Base-by-base conservation (phyloP, 2,797 vertebrate species). In the Pagetopsis macropterus region DNA sequence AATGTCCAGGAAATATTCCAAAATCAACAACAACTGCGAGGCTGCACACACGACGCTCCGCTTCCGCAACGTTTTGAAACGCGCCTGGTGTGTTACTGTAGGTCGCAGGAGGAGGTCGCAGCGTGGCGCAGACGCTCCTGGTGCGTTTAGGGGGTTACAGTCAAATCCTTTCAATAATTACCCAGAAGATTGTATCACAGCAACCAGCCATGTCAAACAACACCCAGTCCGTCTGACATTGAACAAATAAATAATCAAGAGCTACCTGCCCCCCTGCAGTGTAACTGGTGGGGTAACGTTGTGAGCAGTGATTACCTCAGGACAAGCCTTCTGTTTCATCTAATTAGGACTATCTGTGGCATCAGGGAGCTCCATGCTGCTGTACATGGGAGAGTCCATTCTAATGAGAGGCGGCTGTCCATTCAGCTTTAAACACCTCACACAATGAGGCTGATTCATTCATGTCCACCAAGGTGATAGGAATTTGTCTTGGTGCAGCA, bases 311-410 rank as follows among this genome's bases (percentile, higher is more conserved):
- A 95, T 95, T 95, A 94, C 87, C 92, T 93, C 85, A 89, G 93
- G 93, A 93, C 95, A 95, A 95, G 91, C 92, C 90, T 91, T 83
- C 84, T 60, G 77, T 91, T 94, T 94, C 93, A 96, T 95, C 93
- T 93, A 95, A 95, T 96, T 95, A 95, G 83, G 84, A 83, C 89
- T 90, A 91, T 91, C 85, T 87, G 88, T 70, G 68, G 88, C 83
- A 90, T 85, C 84, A 83, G 84, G 86, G 82, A 89, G 81, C 87
- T 89, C 90, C 82, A 72, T 82, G 77, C 79, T 40, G 81, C 86
- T 76, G 78, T 61, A 72, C 85, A 78, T 82, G 72, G 75, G 72
- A 84, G 73, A 87, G 87, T 85, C 81, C 83, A 75, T 84, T 87
- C 78, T 81, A 84, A 88, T 79, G 43, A 82, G 70, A 82, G 61